A percentile compares a stretch with the other conserved stretches of the same genome.
Conservation (phyloP, 2,113 vertebrate genomes). For the Notarius lentiginosus region DNA sequence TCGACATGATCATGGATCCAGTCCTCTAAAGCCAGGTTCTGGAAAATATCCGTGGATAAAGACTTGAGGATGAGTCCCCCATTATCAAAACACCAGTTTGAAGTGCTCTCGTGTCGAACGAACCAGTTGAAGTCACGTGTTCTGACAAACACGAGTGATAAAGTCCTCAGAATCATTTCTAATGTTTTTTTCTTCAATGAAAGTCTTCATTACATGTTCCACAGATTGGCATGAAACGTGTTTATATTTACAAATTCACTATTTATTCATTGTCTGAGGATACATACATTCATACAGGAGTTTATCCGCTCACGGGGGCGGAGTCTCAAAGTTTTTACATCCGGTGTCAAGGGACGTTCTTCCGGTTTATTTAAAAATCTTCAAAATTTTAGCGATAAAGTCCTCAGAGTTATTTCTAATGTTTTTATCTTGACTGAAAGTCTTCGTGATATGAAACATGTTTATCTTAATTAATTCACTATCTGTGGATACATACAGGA, state of each 20-base stretch:
- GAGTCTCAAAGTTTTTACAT: not conserved
- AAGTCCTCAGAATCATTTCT: constrained; percentile 27
- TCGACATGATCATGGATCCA: constrained; percentile 89
- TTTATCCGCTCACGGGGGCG: not conserved
- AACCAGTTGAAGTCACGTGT: not conserved
- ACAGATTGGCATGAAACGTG: not conserved
- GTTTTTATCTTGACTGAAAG: too few species aligned
- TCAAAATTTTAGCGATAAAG: not conserved
- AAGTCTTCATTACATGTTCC: not conserved
- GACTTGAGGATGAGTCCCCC: constrained; percentile 80
- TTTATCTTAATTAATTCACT: too few species aligned
- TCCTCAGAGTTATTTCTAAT: too few species aligned
- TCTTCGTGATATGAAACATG: too few species aligned
- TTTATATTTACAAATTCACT: not conserved
- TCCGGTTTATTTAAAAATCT: not conserved
- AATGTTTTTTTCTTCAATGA: too few species aligned
- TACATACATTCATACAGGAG: not conserved
- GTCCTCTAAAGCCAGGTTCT: constrained; percentile 92
- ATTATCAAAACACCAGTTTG: constrained; percentile 38
- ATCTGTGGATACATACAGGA: too few species aligned
- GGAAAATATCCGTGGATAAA: constrained; percentile 78
- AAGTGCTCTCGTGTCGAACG: constrained; percentile 22
- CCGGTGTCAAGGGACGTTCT: not conserved
- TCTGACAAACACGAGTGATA: not conserved
- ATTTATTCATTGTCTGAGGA: not conserved